Base-by-base conservation (phyloP, 1,140 invertebrate species). In the Paraescarpia echinospica region DNA sequence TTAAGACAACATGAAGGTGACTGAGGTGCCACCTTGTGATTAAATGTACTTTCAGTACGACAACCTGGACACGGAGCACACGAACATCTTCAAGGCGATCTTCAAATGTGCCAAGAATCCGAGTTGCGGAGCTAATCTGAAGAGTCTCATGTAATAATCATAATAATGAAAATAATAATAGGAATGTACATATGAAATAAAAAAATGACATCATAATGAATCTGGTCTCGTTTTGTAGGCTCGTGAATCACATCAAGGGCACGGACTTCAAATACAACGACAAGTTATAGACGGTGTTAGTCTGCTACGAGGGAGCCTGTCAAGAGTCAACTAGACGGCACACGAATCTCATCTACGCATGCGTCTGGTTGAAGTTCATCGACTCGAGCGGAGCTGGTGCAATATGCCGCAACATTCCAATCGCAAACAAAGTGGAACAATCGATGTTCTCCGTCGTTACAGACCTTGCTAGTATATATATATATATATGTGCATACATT, bases 1-100 rank as follows among this genome's bases (percentile, higher is more conserved):
- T 4, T 4, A 41, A 41, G 41, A 41, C 12, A 12, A 6, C 41
- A 41, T 4, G 12, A 41, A 41, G 27, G 27, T 77, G 22, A 77
- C 59, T 77, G 59, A 77, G 8, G 59, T 18, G 59, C 59, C 59
- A 5, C 59, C 59, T 77, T 77, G 59, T 27, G 59, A 77, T 31
- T 77, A 18, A n/a, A n/a, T n/a, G n/a, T n/a, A n/a, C 12, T 91
- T 91, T 91, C 77, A 93, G 92, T 93, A 93, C 41, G 90, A 93
- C n/a, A 41, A 35, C 22, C 33, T 93, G 27, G 92, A 93, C 89
- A 89, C 90, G 35, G 92, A 93, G n/a, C 92, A 93, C 90, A 93
- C 90, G 51, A 91, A 91, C 35, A 90, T 93, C 22, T 93, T 93
- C 90, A 88, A 93, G 90, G 92, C 35, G 33, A 91, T 93, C 41